A percentile compares a stretch with the other conserved stretches of the same genome.
These are phyloP conservation scores for Pseudopodoces humilis DNA, from an alignment of 2,113 vertebrate species.

Conservation along the genomic window DNA sequence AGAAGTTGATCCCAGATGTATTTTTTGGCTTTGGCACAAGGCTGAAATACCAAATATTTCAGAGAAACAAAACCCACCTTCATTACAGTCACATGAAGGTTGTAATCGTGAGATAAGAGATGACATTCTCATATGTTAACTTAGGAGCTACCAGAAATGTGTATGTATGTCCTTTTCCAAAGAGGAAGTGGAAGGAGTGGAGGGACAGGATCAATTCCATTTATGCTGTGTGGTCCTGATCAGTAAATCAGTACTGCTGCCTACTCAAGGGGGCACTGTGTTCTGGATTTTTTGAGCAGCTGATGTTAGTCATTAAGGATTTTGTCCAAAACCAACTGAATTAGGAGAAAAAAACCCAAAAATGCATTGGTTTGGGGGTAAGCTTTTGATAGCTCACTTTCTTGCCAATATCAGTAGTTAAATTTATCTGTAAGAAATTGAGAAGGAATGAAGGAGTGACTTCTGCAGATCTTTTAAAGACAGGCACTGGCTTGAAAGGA, in stretches of 20 bases:
- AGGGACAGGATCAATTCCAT: not conserved
- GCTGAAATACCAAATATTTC: not conserved
- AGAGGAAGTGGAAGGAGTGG: not conserved
- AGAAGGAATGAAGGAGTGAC: constrained; percentile 17
- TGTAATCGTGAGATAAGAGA: not conserved
- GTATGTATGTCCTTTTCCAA: not conserved
- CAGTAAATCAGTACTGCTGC: not conserved
- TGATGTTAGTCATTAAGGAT: not conserved
- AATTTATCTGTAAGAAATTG: not conserved
- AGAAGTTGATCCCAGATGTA: constrained; percentile 21
- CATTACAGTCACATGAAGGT: not conserved
- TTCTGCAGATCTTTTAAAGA: not conserved
- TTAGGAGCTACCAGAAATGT: not conserved
- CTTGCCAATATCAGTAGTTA: not conserved
- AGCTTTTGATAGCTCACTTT: not conserved
- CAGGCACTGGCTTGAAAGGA: not conserved
- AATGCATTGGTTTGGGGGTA: not conserved
- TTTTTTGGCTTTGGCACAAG: not conserved
- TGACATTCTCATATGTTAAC: not conserved
- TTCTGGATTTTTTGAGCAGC: not conserved
- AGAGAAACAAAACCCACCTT: not conserved
- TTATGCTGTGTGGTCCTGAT: not conserved
- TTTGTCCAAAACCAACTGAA: not conserved
- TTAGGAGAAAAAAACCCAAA: not conserved
- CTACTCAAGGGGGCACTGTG: not conserved